Evolutionary conservation across 2,113 vertebrate genomes (phyloP), one percentile per base, ranked within the genome.

Genomic region (Tympanuchus pallidicinctus): DNA sequence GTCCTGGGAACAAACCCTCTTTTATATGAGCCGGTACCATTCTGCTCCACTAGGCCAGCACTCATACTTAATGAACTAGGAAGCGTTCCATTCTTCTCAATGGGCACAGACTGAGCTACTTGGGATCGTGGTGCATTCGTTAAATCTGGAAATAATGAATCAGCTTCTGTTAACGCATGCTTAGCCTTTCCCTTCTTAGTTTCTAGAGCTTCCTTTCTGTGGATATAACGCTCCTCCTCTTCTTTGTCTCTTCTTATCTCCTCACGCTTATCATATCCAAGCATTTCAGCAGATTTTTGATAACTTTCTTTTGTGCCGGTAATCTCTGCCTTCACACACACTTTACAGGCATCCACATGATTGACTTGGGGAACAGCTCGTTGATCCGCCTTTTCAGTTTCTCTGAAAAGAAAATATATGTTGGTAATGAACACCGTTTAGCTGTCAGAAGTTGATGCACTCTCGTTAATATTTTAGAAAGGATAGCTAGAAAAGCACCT

Each of bases 331-430:
- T 97, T 98, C 92, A 96, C 81, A 70, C 96, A 97, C 43, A 96
- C 98, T 76, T 97, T 98, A 90, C 92, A 97, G 92, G 96, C 78
- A 86, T 98, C 98, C 76, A 98, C 87, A 27, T 99, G 99, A 96
- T 99, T 99, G 92, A 96, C 97, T 66, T 99, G 99, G 34, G 98
- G 98, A 66, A 98, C 97, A 4, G 98, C 98, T 86, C 98, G 98
- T 75, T 98, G 98, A 83, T 98, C 97, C 34, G 82, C 78, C 94
- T 98, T 98, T 69, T 97, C 98, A 52, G 96, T 43, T 73, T 99
- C 98, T 96, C 99, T 99, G 97, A 52, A 94, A 97, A 43, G 32
- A 96, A 89, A 97, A 82, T 10, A 15, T 3, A 3, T 5, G 22
- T 70, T 81, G 87, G 56, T 63, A 78, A 89, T 11, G 15, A 76